Base-by-base conservation (phyloP, 2,888 invertebrate genomes). In the Apamea crenata region DNA sequence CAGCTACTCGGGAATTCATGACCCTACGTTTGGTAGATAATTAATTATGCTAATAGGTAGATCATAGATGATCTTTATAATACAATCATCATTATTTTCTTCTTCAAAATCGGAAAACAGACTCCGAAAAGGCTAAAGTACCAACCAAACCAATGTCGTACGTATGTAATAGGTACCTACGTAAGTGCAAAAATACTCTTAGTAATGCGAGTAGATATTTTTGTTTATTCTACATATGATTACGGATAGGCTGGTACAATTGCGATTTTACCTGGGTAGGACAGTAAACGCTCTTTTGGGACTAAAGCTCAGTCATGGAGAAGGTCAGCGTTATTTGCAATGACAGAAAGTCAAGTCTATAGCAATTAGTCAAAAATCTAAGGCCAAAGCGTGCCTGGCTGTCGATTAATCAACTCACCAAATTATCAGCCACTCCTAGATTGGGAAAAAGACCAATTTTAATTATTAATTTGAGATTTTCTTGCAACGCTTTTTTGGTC, bases 361-460 rank as follows among this genome's bases (percentile, higher is more conserved):
- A 69, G 25, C 47, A 72, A 72, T 81, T 61, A 72, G 21, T 36
- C 36, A 63, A 73, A 59, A 81, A 8, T 44, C 12, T 8, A 50
- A 78, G 81, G 81, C n/a, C 71, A 70, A 50, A 25, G 2, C 47
- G 21, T 61, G 25, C 16, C n/a, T 21, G n/a, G 12, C 29, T 53
- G 16, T 63, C 74, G 1, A 73, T 81, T n/a, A 63, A n/a, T 63
- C 18, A n/a, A 36, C 21, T 63, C 21, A 53, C 8, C 47, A 80
- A 50, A 40, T 50, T 40, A 47, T 68, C n/a, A 36, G n/a, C 68
- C 69, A 36, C 53, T 29, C 53, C 56, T 56, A 56, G 1, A 67
- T 44, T 67, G 18, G 10, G n/a, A 14, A 40, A 65, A 66, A 36
- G 0, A 36, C 2, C 7, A 77, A 29, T 36, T 56, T 56, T 16